Percentiles rank a stretch among this genome's conserved stretches.
Conservation (phyloP, 2,888 invertebrate species). For the Crossocerus cetratus region DNA sequence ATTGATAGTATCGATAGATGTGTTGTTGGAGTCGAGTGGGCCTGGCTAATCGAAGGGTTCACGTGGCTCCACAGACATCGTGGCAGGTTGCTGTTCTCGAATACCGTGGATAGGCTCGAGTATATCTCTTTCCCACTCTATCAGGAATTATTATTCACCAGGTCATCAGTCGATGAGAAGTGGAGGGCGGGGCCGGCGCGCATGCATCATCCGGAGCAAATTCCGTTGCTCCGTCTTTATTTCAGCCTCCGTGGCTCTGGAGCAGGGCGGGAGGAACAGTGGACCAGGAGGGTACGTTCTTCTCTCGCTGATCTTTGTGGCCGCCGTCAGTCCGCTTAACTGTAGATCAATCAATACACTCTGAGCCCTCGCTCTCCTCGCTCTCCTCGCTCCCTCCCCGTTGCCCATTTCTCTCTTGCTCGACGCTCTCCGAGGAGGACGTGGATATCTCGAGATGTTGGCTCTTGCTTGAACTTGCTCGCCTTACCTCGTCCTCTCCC, state of each 20-base stretch:
- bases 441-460: no score
- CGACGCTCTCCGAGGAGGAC: conserved; percentile 3
- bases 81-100: not conserved
- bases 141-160: conserved; percentile 66
- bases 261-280: conserved; percentile 19
- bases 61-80: not conserved
- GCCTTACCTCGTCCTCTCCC: conserved; percentile 52
- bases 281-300: conserved; percentile 17
- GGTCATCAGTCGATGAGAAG: conserved; percentile 55
- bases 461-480: not conserved
- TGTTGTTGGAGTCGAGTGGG: not conserved
- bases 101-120: not conserved
- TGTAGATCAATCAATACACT: conserved; percentile 74
- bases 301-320: conserved; percentile 55
- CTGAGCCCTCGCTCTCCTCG: conserved; percentile 53
- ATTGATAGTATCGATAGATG: no score
- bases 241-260: conserved; percentile 40
- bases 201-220: conserved; percentile 67
- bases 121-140: conserved; percentile 36
- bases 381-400: conserved; percentile 27
- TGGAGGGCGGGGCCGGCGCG: conserved; percentile 53
- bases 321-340: conserved; percentile 69
- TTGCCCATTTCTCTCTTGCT: conserved; percentile 26
- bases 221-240: conserved; percentile 61
- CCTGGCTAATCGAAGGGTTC: not conserved